Base-by-base conservation (phyloP, 2,797 vertebrate genomes). In the Siniperca scherzeri region DNA sequence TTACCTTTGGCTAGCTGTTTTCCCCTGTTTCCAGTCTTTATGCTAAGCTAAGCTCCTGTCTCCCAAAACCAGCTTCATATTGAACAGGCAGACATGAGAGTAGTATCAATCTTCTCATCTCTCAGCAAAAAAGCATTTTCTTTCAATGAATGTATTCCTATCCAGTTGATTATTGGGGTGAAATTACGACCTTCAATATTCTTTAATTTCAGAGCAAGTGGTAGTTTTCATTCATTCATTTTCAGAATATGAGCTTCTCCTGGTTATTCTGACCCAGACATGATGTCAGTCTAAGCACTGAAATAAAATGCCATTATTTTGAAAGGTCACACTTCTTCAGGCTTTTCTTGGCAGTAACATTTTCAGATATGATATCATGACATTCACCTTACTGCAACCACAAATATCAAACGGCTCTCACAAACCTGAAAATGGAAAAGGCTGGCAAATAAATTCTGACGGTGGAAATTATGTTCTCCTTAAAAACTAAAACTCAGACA, bases 281-380 rank as follows among this genome's bases (percentile, higher is more conserved):
- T 52, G n/a, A 44, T 44, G 61, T 11, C 9, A 17, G 66, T 66
- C 55, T 27, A 69, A 70, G 50, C 38, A 48, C 46, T 55, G 21
- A 86, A 81, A 74, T 33, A 71, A 46, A 73, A 78, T 64, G 27
- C 19, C 68, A 78, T 75, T 80, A 60, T 66, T 83, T 48, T 78
- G 46, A 91, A 92, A 92, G 85, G 88, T 89, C 80, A 84, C 53
- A n/a, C 48, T 74, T 78, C 8, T 56, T 56, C 60, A 22, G 52
- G 42, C 67, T 61, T 81, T 73, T 65, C 61, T 74, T 61, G 74
- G 48, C 74, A 55, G 75, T 81, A 83, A 90, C 85, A 92, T 90
- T 87, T 87, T 74, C 74, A 85, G 10, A 77, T 62, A 6, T 40
- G 55, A 40, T 40, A 71, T 80, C 12, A 55, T 48, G 40, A 70